Evolutionary conservation across 2,888 invertebrate species (phyloP), one percentile per base, ranked within the genome.

Genomic region (Andrena bucephala): DNA sequence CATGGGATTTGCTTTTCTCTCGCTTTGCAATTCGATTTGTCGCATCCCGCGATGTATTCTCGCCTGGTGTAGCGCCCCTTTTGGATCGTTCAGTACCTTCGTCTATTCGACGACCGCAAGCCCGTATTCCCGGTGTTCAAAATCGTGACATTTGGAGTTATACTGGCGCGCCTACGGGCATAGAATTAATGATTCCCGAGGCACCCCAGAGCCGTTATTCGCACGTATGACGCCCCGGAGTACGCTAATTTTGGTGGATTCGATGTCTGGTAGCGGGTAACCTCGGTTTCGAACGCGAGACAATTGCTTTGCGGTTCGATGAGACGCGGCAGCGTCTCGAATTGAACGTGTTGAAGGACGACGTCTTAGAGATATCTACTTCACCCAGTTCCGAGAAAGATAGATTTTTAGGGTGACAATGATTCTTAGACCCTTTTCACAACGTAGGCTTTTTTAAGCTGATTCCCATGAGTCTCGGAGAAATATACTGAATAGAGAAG

Each of bases 21-120:
- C 89, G 87, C 88, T 90, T 91, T 90, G 89, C 90, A 90, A 91
- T 90, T 90, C 90, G 91, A 91, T 87, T 76, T 72, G 65, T 59
- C 42, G 77, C 77, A 81, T 85, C 85, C 76, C 77, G 60, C 78
- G 76, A 69, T 79, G 81, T 84, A 87, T 85, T 75, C 85, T 60
- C 66, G 50, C 54, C 69, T 57, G 69, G 16, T 16, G n/a, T 48
- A n/a, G n/a, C 50, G 67, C 60, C 59, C 66, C 68, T 48, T 65
- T 65, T 27, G 68, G 29, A 70, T 42, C 75, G 75, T 71, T 54
- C 81, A 42, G 68, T 33, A 77, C 69, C 78, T 60, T 60, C 62
- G 66, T 71, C 59, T 63, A 42, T 52, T 4, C 20, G 8, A 3
- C 57, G 13, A 13, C 24, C 29, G 29, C 16, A n/a, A 29, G 31